Conservation (phyloP, 1,140 invertebrate species). For the Micrasema minimum region DNA sequence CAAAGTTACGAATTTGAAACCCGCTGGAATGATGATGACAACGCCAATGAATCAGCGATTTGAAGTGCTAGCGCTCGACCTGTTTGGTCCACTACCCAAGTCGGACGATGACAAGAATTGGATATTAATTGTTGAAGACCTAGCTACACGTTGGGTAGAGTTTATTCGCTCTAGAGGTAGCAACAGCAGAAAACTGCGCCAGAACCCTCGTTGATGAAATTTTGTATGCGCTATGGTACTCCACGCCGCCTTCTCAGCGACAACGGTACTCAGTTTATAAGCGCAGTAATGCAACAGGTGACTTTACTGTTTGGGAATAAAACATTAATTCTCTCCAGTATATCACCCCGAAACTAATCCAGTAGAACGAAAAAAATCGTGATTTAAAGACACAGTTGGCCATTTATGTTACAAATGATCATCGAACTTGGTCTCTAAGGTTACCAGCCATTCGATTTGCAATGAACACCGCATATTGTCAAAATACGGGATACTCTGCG, state of each 20-base stretch:
- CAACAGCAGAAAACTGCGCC: conserved; percentile 56
- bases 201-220: conserved; percentile 58
- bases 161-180: conserved; percentile 54
- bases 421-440: conserved; percentile 56
- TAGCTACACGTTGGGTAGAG: conserved; percentile 55
- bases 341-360: conserved; percentile 59
- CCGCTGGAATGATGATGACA: not conserved
- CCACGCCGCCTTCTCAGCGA: conserved; percentile 57
- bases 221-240: conserved; percentile 57
- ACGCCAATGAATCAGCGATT: not conserved
- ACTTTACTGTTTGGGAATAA: conserved; percentile 51
- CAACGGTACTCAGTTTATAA: too few species aligned
- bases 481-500: conserved; percentile 57
- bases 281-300: conserved; percentile 56
- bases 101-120: conserved; percentile 53
- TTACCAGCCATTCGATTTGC: conserved; percentile 58
- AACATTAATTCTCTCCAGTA: conserved; percentile 55
- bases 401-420: conserved; percentile 55
- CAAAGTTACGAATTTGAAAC: conserved; percentile 1
- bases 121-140: conserved; percentile 55
- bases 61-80: not conserved
- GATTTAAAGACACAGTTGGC: conserved; percentile 58
- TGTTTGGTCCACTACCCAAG: conserved; percentile 1
- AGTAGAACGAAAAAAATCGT: conserved; percentile 57
- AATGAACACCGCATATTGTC: conserved; percentile 57